Conservation (phyloP, 2,888 invertebrate genomes). For the Calameuta pallipes region DNA sequence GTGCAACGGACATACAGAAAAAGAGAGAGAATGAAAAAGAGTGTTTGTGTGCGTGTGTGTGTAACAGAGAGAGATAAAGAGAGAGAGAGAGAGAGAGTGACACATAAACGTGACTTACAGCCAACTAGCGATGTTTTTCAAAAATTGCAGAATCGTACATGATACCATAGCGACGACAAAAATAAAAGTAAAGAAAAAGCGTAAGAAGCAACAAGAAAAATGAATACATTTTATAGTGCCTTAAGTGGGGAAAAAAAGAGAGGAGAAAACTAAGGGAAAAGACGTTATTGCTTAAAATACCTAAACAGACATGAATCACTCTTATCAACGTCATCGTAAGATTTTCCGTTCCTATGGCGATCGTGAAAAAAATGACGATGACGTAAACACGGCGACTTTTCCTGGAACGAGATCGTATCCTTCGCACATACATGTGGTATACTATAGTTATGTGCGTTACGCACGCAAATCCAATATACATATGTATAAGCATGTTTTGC, state of each 20-base stretch:
- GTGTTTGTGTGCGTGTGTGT: too few relatives aligned
- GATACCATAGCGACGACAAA: not conserved
- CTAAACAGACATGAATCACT: not conserved
- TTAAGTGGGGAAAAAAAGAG: not conserved
- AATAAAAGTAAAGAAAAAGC: not conserved
- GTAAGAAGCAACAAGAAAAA: not conserved
- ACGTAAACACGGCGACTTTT: too few relatives aligned
- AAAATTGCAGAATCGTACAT: not conserved
- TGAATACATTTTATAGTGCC: not conserved
- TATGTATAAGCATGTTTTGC: too few relatives aligned
- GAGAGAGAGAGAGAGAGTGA: not conserved
- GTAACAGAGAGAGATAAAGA: not conserved
- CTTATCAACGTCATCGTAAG: not conserved
- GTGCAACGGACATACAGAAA: constrained; percentile 27
- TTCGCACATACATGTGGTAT: too few relatives aligned
- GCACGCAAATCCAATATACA: too few relatives aligned
- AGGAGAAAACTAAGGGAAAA: not conserved
- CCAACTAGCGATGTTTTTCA: not conserved
- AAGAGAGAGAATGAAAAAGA: constrained; percentile 5
- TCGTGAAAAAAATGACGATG: too few relatives aligned
- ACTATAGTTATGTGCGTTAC: too few relatives aligned
- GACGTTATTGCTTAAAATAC: not conserved
- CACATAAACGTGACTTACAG: not conserved
- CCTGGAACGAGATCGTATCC: too few relatives aligned
- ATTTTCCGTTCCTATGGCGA: too few relatives aligned